Evolutionary conservation across 2,797 vertebrate species (phyloP).

Genomic region (Tenualosa thibaudeaui): DNA sequence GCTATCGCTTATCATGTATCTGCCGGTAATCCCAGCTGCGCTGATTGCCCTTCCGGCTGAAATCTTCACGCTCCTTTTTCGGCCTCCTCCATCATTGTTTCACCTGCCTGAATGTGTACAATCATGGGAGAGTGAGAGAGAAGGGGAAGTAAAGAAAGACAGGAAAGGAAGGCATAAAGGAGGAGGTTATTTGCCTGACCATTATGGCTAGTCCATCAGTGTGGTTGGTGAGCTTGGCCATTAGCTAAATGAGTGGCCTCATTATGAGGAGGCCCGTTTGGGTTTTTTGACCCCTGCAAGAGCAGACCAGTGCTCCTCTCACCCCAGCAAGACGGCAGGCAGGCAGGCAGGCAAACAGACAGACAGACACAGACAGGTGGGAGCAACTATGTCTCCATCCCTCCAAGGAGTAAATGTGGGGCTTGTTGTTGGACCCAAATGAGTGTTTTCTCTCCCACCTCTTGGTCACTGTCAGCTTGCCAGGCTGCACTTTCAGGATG

Average conservation of each 20-base stretch:
- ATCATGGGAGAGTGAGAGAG: conserved; percentile 29
- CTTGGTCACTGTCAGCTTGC: not conserved
- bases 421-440: not conserved
- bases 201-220: conserved; percentile 70
- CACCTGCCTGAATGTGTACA: not conserved
- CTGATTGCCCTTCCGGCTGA: not conserved
- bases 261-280: conserved; percentile 51
- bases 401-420: not conserved
- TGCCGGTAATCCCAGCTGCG: conserved; percentile 40
- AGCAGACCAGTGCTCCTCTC: not conserved
- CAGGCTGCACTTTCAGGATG: not conserved
- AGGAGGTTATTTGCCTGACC: conserved; percentile 64
- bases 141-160: not conserved
- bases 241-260: conserved; percentile 78
- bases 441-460: not conserved
- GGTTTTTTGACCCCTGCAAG: not conserved
- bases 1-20: conserved; percentile 44
- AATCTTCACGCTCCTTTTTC: not conserved
- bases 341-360: not conserved
- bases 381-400: not conserved
- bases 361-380: not conserved
- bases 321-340: not conserved
- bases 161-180: conserved; percentile 58
- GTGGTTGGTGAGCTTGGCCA: conserved; percentile 72
- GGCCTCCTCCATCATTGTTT: conserved; percentile 16